phyloP scores from a whole-genome alignment of 1,140 invertebrate species.

The Zaprionus ghesquierei region DNA sequence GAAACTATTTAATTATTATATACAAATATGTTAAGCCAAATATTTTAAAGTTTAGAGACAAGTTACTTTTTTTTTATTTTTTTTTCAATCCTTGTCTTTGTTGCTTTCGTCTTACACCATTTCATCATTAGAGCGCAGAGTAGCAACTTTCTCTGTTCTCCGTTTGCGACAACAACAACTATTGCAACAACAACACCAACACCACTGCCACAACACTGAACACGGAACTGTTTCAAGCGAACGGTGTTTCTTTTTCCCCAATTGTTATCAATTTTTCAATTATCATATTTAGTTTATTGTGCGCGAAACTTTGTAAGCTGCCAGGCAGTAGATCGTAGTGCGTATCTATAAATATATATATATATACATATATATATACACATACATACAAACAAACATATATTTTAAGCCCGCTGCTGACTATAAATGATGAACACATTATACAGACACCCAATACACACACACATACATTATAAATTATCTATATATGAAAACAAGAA shows the following conservation, averaged over 20 bases:
- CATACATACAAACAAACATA: constrained; percentile 16
- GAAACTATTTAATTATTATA: constrained; percentile 75
- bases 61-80: constrained; percentile 28
- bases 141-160: constrained; percentile 6
- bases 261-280: constrained; percentile 13
- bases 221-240: constrained; percentile 30
- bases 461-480: constrained; percentile 44
- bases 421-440: constrained; percentile 24
- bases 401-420: constrained; percentile 43
- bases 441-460: constrained; percentile 34
- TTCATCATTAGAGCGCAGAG: neutral
- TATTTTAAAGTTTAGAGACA: constrained; percentile 65
- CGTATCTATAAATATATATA: constrained; percentile 22
- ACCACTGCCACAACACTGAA: constrained; percentile 39
- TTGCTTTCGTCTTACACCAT: constrained; percentile 9
- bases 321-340: constrained; percentile 13
- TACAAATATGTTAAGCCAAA: constrained; percentile 77
- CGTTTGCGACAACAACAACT: neutral
- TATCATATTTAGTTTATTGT: constrained; percentile 19
- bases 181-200: constrained; percentile 24
- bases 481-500: neutral
- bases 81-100: neutral
- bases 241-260: constrained; percentile 12
- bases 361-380: constrained; percentile 4
- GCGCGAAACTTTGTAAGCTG: constrained; percentile 67